Percentiles rank a stretch among this genome's conserved stretches.
Evolutionary conservation across 2,113 vertebrate genomes (phyloP).

Genomic region (Acrocephalus arundinaceus): DNA sequence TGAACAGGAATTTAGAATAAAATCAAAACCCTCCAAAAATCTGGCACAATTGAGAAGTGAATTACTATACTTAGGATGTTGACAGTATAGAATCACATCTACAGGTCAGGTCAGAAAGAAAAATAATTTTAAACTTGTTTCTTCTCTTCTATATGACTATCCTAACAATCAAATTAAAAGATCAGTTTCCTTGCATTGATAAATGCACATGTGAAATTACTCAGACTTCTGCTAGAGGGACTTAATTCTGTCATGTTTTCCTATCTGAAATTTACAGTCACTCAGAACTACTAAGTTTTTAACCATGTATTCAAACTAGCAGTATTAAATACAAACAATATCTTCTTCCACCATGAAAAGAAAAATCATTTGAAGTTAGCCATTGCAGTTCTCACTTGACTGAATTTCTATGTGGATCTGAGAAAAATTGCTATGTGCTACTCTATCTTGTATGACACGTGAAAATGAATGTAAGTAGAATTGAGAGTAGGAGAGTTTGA

Average conservation of each 20-base stretch:
- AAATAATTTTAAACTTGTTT: background rate
- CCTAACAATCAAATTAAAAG: background rate
- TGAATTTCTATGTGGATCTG: background rate
- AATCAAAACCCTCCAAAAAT: background rate
- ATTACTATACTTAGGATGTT: background rate
- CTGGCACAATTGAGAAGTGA: background rate
- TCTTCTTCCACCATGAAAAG: rapidly evolving
- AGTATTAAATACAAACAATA: background rate
- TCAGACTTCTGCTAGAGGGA: background rate
- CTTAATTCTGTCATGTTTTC: background rate
- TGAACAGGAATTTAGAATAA: background rate
- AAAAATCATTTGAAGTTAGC: background rate
- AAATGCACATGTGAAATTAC: background rate
- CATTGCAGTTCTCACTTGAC: background rate
- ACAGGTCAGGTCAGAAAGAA: background rate
- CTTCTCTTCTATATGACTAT: background rate
- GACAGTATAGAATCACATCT: background rate
- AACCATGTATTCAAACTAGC: background rate
- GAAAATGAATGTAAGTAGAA: background rate
- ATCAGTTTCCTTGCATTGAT: background rate
- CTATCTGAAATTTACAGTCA: background rate
- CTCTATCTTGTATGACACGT: background rate
- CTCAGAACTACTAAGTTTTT: background rate
- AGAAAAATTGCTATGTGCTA: background rate
- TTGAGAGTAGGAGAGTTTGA: background rate